Conservation (phyloP, 2,797 vertebrate genomes). For the Valencia hispanica region DNA sequence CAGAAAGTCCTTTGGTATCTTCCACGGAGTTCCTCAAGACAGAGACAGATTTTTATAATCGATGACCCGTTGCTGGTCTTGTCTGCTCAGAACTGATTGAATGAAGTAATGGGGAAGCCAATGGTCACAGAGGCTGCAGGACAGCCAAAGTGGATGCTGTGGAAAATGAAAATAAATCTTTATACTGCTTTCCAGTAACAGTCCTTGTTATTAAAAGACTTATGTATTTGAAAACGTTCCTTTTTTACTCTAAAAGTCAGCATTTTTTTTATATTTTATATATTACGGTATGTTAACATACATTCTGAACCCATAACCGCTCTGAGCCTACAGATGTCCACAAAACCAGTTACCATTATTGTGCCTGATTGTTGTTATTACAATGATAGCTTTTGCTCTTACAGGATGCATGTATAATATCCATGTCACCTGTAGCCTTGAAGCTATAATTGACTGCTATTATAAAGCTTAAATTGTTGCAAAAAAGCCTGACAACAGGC, state of each 20-base stretch:
- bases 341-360: too few species aligned
- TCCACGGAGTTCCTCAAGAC: not conserved
- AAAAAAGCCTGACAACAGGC: not conserved
- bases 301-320: too few species aligned
- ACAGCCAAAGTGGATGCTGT: not conserved
- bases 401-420: not conserved
- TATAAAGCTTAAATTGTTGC: not conserved
- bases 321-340: too few species aligned
- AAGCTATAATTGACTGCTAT: not conserved
- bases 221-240: too few species aligned
- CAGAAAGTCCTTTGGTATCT: not conserved
- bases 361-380: not conserved
- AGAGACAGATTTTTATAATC: not conserved
- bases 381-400: not conserved
- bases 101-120: not conserved
- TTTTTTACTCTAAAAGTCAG: too few species aligned
- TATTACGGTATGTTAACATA: too few species aligned
- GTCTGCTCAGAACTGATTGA: slow-evolving; percentile 5
- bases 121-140: slow-evolving; percentile 2
- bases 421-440: not conserved
- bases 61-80: not conserved
- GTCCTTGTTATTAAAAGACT: not conserved
- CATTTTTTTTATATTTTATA: too few species aligned
- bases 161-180: not conserved
- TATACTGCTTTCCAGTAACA: too few species aligned